A percentile compares a stretch with the other conserved stretches of the same genome.
These are phyloP conservation scores for Garra rufa DNA, from an alignment of 2,113 vertebrate genomes.

Conservation along the genomic window DNA sequence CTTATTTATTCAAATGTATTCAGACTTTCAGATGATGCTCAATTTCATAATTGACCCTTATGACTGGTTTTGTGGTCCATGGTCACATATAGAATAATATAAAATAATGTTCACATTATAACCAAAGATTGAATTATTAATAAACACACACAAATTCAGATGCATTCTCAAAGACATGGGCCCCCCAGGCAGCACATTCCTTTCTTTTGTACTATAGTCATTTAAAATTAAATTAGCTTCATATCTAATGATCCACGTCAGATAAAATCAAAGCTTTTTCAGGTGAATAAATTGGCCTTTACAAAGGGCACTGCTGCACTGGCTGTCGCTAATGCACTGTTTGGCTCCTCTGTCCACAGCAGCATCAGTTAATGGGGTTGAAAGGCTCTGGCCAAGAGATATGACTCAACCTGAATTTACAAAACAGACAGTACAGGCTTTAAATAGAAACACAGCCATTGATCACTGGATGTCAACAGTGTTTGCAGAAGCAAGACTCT, in stretches of 20 bases:
- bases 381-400: slow-evolving; percentile 44
- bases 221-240: slow-evolving; percentile 3
- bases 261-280: neutral
- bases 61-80: too few species aligned
- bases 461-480: neutral
- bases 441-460: slow-evolving; percentile 21
- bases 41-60: too few species aligned
- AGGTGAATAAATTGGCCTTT: slow-evolving; percentile 33
- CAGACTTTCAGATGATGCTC: too few species aligned
- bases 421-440: slow-evolving; percentile 21
- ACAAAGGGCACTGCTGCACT: slow-evolving; percentile 2
- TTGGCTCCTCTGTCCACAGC: slow-evolving; percentile 11
- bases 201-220: slow-evolving; percentile 3
- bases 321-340: slow-evolving; percentile 17
- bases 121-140: neutral
- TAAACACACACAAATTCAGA: neutral
- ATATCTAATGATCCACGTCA: neutral
- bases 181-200: neutral
- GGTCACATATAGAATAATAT: too few species aligned
- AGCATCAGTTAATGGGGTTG: slow-evolving; percentile 45
- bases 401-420: slow-evolving; percentile 24
- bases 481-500: slow-evolving; percentile 17
- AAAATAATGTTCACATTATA: neutral
- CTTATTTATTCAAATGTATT: too few species aligned
- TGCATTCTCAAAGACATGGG: neutral